A percentile compares a stretch with the other conserved stretches of the same genome.
These are phyloP conservation scores for Sesia apiformis DNA, from an alignment of 2,888 invertebrate genomes.

Conservation along the genomic window DNA sequence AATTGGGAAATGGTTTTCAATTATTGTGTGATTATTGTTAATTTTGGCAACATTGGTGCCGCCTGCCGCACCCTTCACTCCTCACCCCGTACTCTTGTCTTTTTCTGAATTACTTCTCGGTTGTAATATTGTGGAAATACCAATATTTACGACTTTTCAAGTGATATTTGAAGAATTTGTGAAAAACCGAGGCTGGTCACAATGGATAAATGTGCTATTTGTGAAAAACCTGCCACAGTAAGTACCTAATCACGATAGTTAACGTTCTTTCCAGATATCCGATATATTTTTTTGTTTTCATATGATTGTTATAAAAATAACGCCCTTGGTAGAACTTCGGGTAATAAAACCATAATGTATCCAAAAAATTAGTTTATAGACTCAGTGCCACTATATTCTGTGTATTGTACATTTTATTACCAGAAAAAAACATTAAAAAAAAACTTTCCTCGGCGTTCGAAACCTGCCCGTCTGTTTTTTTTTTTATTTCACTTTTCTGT, in stretches of 20 bases:
- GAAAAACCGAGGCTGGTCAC: conserved; percentile 20
- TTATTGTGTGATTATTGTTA: neutral
- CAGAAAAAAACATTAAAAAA: conserved; percentile 31
- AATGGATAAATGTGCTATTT: conserved; percentile 69
- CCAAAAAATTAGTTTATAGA: neutral
- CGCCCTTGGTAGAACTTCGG: conserved; percentile 24
- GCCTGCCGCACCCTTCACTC: conserved; percentile 35
- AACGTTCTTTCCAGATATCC: conserved; percentile 34
- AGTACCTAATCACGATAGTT: conserved; percentile 30
- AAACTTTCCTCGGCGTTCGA: conserved; percentile 45
- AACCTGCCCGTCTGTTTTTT: conserved; percentile 71
- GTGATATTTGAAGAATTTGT: conserved; percentile 28
- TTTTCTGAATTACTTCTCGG: conserved; percentile 25
- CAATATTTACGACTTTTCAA: conserved; percentile 43
- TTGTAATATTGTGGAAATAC: conserved; percentile 33
- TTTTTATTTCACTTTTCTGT: conserved; percentile 55
- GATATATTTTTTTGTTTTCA: conserved; percentile 63
- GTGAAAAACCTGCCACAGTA: conserved; percentile 59
- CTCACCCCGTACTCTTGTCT: conserved; percentile 45
- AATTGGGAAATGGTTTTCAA: no score
- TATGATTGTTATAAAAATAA: conserved; percentile 61
- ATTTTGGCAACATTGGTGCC: conserved; percentile 13
- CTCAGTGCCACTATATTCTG: neutral
- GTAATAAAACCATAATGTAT: no score
- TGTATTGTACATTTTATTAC: neutral